Base-by-base conservation (phyloP, 2,888 invertebrate species). In the Caenorhabditis sp. region DNA sequence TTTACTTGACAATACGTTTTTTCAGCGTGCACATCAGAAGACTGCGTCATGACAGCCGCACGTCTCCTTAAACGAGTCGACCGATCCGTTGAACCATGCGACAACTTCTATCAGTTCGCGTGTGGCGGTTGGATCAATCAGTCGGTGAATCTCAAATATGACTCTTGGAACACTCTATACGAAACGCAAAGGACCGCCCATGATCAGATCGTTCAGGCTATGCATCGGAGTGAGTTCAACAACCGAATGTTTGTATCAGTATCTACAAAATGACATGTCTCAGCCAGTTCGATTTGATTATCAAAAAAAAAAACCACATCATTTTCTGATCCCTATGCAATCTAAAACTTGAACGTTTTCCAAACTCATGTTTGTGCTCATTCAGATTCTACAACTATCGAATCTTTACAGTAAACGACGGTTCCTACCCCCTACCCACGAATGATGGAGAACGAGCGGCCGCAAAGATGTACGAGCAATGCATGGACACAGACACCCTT, bases 61-160 rank as follows among this genome's bases (percentile, higher is more conserved):
- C 69, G 80, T 47, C 54, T 83, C 54, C 66, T 80, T 59, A 68
- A 75, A 49, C 56, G 75, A 24, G 73, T 80, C 51, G 80, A 83
- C 26, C n/a, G 12, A 8, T 58, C 22, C 26, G 68, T 63, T 26
- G 66, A 59, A 22, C 83, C 83, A 12, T 83, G 83, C 51, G 80
- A 83, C 28, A 80, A 87, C 63, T 87, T 87, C 58, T 87, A 85
- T 64, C 77, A 82, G 51, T 87, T 82, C 58, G 84, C 87, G 7
- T 87, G 87, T 47, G 87, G 87, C 22, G 54, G 38, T n/a, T 87
- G 85, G 85, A 85, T 87, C 22, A 87, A 87, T 58, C 72, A 80
- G 41, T 75, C 84, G 19, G 77, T 85, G n/a, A 87, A 84, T 63
- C 64, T 85, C 4, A 84, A 85, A 51, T 84, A 84, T 56, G 80